Evolutionary conservation across 2,797 vertebrate genomes (phyloP).

Genomic region (Acipenser transmontanus): DNA sequence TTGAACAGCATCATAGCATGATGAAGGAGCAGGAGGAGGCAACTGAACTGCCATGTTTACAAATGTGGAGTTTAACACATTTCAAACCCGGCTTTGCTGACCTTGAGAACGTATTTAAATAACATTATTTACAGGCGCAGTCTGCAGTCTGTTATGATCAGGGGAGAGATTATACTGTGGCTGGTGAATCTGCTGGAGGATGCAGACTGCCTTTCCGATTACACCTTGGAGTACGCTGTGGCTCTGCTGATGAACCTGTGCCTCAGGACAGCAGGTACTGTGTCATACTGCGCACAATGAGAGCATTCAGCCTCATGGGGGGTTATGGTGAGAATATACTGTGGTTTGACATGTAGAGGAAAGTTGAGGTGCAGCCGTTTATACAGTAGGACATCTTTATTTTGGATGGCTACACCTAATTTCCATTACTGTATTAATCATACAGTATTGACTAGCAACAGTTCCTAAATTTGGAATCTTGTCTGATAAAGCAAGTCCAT

Average conservation of each 20-base stretch:
- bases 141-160: slow-evolving; percentile 85
- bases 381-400: not conserved
- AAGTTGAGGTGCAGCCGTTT: not conserved
- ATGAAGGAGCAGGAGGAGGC: too few relatives aligned
- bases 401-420: not conserved
- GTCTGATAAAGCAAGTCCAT: too few relatives aligned
- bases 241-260: slow-evolving; percentile 93
- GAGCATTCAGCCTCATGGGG: too few relatives aligned
- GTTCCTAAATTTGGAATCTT: too few relatives aligned
- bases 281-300: too few relatives aligned
- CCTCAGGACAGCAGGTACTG: slow-evolving; percentile 77
- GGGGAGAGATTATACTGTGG: slow-evolving; percentile 77
- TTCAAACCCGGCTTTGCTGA: too few relatives aligned
- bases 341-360: not conserved
- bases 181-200: slow-evolving; percentile 80
- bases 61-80: too few relatives aligned
- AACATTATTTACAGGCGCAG: slow-evolving; percentile 56
- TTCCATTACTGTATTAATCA: too few relatives aligned
- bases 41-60: too few relatives aligned
- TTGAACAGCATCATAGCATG: too few relatives aligned
- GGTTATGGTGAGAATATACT: slow-evolving; percentile 9
- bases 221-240: slow-evolving; percentile 78
- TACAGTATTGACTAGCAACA: too few relatives aligned
- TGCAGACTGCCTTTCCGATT: slow-evolving; percentile 82
- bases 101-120: not conserved